Percentiles rank a stretch among this genome's conserved stretches.
These are phyloP conservation scores for Eubucco bourcierii DNA, from an alignment of 2,113 vertebrate genomes.

Conservation along the genomic window DNA sequence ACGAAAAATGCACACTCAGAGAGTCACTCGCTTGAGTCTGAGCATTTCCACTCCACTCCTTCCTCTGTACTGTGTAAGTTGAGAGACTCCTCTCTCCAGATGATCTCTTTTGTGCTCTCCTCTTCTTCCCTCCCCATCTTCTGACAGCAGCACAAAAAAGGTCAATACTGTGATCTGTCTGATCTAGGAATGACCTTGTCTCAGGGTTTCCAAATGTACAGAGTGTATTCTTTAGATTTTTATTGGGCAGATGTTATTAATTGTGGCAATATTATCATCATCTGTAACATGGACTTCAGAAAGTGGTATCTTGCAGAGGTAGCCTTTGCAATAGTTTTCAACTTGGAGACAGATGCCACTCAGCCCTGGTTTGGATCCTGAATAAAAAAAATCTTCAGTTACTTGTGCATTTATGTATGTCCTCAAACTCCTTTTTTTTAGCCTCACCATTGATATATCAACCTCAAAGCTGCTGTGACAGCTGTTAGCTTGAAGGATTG, in stretches of 20 bases:
- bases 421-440: not conserved
- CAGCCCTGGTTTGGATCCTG: not conserved
- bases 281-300: not conserved
- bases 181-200: not conserved
- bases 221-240: accelerated
- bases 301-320: not conserved
- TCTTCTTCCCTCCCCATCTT: not conserved
- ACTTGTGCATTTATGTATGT: not conserved
- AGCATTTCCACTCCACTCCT: constrained; percentile 62
- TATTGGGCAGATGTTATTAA: not conserved
- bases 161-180: not conserved
- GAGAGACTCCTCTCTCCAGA: constrained; percentile 18
- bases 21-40: constrained; percentile 69
- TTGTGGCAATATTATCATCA: not conserved
- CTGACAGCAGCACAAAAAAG: not conserved
- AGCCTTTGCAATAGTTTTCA: not conserved
- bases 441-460: not conserved
- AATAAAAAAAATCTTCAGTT: not conserved
- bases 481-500: not conserved
- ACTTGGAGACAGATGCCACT: not conserved
- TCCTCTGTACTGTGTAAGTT: constrained; percentile 83
- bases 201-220: not conserved
- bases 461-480: not conserved
- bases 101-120: constrained; percentile 6
- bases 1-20: constrained; percentile 66